Conservation (phyloP, 2,888 invertebrate species). For the Glaucopsyche alexis region DNA sequence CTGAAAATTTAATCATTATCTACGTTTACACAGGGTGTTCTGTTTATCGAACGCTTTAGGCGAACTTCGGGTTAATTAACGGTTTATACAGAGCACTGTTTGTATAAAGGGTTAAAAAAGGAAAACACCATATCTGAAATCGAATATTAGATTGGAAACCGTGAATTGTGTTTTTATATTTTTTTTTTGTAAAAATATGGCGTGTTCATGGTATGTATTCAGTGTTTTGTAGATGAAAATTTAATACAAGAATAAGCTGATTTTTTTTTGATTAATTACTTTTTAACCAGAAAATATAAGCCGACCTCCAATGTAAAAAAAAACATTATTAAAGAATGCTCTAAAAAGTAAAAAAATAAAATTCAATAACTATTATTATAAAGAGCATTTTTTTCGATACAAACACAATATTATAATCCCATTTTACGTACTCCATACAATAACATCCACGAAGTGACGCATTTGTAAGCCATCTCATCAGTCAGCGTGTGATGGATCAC, state of each 20-base stretch:
- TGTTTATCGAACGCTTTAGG: conserved; percentile 12
- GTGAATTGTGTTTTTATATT: background rate
- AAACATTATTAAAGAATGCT: no score
- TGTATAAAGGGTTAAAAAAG: conserved; percentile 6
- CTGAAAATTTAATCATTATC: conserved; percentile 17
- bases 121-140: background rate
- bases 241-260: no score
- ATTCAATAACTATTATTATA: no score
- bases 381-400: background rate
- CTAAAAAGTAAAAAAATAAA: background rate
- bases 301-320: no score
- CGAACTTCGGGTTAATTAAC: conserved; percentile 11
- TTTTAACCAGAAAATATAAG: no score
- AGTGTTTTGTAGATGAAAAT: background rate
- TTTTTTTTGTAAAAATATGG: background rate
- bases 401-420: background rate
- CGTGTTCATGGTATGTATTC: background rate
- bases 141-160: conserved; percentile 14
- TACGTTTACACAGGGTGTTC: conserved; percentile 7
- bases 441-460: background rate
- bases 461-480: conserved; percentile 6
- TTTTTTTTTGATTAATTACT: no score
- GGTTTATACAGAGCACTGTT: conserved; percentile 2
- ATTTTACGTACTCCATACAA: conserved; percentile 6
- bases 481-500: conserved; percentile 6